These are phyloP conservation scores for Napeogenes sylphis DNA, from an alignment of 2,888 invertebrate genomes.

Conservation along the genomic window DNA sequence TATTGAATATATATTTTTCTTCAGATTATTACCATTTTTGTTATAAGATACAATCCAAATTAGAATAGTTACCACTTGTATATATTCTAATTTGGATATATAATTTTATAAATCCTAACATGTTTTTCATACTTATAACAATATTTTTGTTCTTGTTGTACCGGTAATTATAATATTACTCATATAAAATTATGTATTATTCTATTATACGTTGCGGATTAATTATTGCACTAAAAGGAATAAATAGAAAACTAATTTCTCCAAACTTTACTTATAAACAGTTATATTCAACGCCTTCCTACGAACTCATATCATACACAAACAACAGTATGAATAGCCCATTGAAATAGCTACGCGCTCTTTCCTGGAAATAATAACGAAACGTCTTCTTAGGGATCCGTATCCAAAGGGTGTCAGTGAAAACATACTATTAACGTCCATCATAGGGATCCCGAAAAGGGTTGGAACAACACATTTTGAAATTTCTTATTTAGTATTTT, in stretches of 20 bases:
- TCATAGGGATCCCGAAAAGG: background rate
- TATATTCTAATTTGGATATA: no score
- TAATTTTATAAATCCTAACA: no score
- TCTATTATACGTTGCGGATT: no score
- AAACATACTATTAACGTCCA: background rate
- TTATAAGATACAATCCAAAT: no score
- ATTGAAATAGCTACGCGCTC: slow-evolving; percentile 51
- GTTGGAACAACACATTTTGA: background rate
- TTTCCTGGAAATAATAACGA: slow-evolving; percentile 36
- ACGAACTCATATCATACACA: slow-evolving; percentile 43
- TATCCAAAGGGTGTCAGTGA: slow-evolving; percentile 2
- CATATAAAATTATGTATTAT: no score
- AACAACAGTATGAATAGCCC: slow-evolving; percentile 50
- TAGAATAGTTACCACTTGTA: no score
- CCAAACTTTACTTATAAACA: slow-evolving; percentile 43
- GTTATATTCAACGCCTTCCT: slow-evolving; percentile 42
- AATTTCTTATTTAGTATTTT: background rate
- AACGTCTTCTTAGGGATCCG: slow-evolving; percentile 10
- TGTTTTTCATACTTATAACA: no score
- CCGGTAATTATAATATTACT: no score
- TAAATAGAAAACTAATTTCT: background rate
- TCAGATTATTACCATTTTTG: no score
- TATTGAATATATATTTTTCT: no score
- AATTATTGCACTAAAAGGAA: no score
- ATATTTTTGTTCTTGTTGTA: no score